Base-by-base conservation (phyloP, 2,113 vertebrate genomes). In the Spea multiplicata region DNA sequence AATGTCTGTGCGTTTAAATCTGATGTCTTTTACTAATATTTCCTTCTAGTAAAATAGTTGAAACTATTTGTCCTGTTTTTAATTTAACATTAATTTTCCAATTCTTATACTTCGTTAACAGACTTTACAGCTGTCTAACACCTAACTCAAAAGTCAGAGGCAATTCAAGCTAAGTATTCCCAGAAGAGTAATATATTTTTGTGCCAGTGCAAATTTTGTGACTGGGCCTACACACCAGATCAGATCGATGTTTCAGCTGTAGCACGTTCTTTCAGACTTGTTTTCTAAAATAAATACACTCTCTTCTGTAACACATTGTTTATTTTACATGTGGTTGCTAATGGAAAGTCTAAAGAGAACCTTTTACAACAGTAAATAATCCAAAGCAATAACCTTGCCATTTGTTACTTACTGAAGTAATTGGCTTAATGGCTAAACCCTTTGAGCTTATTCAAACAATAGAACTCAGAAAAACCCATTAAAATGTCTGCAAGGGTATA, bases 241-340 rank as follows among this genome's bases (percentile, higher is more conserved):
- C 47, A 70, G 48, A 57, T 30, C 16, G 6, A 53, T 46, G 16
- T 17, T 14, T 6, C 10, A 44, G 73, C 73, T 75, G 47, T 65
- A 65, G 52, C 30, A 66, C 44, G 48, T 52, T 75, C 47, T 62
- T 16, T 75, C 12, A 52, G 61, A 74, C 72, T 62, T 74, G 72
- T 74, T 74, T 50, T 77, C 17, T 77, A 50, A 65, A 10, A 64
- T 78, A 71, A 78, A 71, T 64, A 77, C 45, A 49, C 46, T 4
- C 17, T 30, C 44, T 30, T 45, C 57, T 65, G 46, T 46, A 78
- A 46, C 57, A 64, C 53, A 64, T 66, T 70, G 66, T 71, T 71
- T 78, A 71, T 71, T 71, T 71, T 78, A 62, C 68, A 78, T 78
- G 68, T 65, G 76, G 68, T 52, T 71, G 68, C 46, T 78, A 78